Base-by-base conservation (phyloP, 1,140 invertebrate species). In the Zophobas atratus region DNA sequence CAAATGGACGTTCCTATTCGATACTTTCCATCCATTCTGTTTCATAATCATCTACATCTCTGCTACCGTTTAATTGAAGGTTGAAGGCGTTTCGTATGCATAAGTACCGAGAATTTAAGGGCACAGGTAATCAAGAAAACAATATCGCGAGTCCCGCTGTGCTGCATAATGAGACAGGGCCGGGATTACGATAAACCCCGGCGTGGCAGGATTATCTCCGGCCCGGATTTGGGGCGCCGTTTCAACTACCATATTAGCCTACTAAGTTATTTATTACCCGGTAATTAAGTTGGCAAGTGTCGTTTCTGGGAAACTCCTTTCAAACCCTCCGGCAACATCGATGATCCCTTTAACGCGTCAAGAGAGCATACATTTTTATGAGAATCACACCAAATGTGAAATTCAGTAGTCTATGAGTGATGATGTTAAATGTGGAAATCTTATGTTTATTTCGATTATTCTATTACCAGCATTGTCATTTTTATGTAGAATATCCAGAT, bases 101-200 rank as follows among this genome's bases (percentile, higher is more conserved):
- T 67, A 67, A 67, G 60, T 67, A 67, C n/a, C 35, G 39, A 0
- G 38, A 67, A 67, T 67, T 67, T 67, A 67, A 67, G 71, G 38
- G 71, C 72, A 74, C 82, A 84, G 81, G 83, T 83, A 84, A 84
- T 84, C 83, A 84, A 84, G 83, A 84, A 84, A 84, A 84, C 83
- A 84, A 84, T 84, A 83, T 84, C 81, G 76, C 79, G 82, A 79
- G 77, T 81, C 83, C 83, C 74, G 82, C 81, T 70, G 83, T 70
- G 83, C 77, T 56, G 83, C 79, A 84, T 84, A 84, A 84, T 84
- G 83, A 83, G 79, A 77, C 77, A 80, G 81, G 82, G 81, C 48
- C 78, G 73, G 56, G 43, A 67, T 67, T 67, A 67, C 60, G 60
- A 67, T 67, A 67, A 81, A 82, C 73, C 79, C 71, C 71, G 60